Percentiles rank a stretch among this genome's conserved stretches.
phyloP scores from a whole-genome alignment of 2,113 vertebrate genomes.

The Rutilus rutilus region DNA sequence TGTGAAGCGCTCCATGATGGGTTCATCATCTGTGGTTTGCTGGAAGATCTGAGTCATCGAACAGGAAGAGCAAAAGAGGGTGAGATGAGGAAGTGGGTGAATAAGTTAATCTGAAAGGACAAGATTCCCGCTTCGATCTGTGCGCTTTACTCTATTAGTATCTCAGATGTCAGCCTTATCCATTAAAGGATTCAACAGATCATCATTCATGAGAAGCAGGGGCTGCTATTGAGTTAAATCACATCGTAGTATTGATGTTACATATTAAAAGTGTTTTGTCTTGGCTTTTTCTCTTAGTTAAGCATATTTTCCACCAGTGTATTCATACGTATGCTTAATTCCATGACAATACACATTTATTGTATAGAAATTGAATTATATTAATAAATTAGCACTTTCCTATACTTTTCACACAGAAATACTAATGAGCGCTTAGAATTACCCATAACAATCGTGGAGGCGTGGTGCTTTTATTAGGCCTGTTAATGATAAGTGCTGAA shows the following conservation, averaged over 20 bases:
- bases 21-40: conserved; percentile 54
- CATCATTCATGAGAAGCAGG: conserved; percentile 1
- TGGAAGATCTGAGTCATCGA: conserved; percentile 58
- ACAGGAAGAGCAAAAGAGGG: conserved; percentile 34
- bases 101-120: conserved; percentile 7
- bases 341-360: conserved; percentile 21
- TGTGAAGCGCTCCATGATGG: conserved; percentile 39
- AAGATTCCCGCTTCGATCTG: background rate
- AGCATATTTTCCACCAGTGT: background rate
- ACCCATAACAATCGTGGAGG: conserved; percentile 57
- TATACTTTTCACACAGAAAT: conserved; percentile 49
- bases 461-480: conserved; percentile 59
- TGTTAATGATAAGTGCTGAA: conserved; percentile 59
- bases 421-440: conserved; percentile 57
- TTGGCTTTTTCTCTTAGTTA: background rate
- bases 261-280: background rate
- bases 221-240: conserved; percentile 1
- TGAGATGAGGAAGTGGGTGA: conserved; percentile 16
- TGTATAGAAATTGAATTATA: conserved; percentile 40
- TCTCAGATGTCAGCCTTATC: background rate
- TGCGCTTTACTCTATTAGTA: background rate
- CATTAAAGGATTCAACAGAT: background rate
- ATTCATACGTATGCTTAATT: background rate
- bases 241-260: background rate
- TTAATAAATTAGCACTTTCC: conserved; percentile 53